Evolutionary conservation across 2,113 vertebrate species (phyloP), one percentile per base, ranked within the genome.

Genomic region (Chloroceryle aenea): DNA sequence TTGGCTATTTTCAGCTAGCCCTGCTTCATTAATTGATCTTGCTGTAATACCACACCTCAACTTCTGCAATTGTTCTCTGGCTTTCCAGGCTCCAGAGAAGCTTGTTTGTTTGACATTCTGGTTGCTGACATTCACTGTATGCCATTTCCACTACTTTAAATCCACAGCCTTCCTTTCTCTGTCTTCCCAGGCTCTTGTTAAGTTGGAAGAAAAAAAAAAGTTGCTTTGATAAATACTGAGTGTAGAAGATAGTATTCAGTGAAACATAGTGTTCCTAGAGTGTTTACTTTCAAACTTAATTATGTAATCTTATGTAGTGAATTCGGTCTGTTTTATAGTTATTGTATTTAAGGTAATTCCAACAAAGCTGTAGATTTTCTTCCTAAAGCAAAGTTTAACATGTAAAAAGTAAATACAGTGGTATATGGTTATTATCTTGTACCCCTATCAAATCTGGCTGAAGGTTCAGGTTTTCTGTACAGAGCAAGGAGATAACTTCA

Each of bases 401-500:
- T 38, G 40, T 89, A 69, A 72, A 88, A 90, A 87, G 42, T 85
- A 90, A 95, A 90, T 93, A 83, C 40, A 77, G 43, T 82, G 42
- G 58, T 95, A 64, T 93, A 95, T 91, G 84, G 76, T 92, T 95
- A 96, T 94, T 96, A 97, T 97, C 96, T 92, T 82, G 93, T 91
- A 97, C 90, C 95, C 73, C 88, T 96, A 97, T 97, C 94, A 96
- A 97, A 97, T 96, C 88, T 97, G 94, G 90, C 92, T 93, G 91
- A 94, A 96, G 78, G 86, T 90, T 97, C 90, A 92, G 88, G 50
- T 93, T 96, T 96, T 95, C 87, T 96, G 66, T 90, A 85, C 77
- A 91, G 93, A 97, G 74, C 59, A 88, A 96, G 92, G 87, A 96
- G 97, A 96, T 97, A 96, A 97, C 96, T 97, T 97, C 96, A 97